Conservation (phyloP, 2,113 vertebrate genomes). For the Phycodurus eques region DNA sequence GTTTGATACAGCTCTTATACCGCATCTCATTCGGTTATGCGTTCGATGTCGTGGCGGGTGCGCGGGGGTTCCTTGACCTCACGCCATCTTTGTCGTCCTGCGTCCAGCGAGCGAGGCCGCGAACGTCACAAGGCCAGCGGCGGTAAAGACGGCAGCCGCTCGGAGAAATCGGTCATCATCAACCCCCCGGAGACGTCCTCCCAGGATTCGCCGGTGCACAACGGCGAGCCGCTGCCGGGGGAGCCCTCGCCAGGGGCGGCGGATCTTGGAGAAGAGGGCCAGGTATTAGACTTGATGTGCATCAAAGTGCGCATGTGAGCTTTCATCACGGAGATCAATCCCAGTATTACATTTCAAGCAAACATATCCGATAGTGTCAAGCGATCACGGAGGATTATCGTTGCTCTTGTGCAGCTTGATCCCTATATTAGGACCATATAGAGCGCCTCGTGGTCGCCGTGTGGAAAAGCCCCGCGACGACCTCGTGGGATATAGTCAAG, state of each 20-base stretch:
- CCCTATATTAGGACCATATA: neutral
- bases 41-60: too few relatives aligned
- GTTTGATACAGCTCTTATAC: too few relatives aligned
- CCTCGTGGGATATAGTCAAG: too few relatives aligned
- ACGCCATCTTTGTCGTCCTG: neutral
- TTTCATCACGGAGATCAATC: neutral
- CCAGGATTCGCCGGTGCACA: conserved; percentile 64
- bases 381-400: neutral
- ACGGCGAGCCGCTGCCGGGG: conserved; percentile 79
- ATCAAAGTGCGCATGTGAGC: neutral
- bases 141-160: conserved; percentile 84
- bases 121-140: conserved; percentile 85
- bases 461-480: too few relatives aligned
- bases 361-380: neutral
- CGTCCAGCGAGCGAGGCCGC: conserved; percentile 78
- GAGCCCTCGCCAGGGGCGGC: conserved; percentile 76
- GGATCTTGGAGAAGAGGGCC: conserved; percentile 74
- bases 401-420: neutral
- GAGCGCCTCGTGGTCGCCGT: too few relatives aligned
- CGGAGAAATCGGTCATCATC: conserved; percentile 87
- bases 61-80: neutral
- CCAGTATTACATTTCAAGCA: neutral
- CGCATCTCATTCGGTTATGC: too few relatives aligned
- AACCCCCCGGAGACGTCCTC: conserved; percentile 79
- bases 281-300: conserved; percentile 64